These are phyloP conservation scores for Dromococcyx pavoninus DNA, from an alignment of 2,797 vertebrate genomes.

Conservation along the genomic window DNA sequence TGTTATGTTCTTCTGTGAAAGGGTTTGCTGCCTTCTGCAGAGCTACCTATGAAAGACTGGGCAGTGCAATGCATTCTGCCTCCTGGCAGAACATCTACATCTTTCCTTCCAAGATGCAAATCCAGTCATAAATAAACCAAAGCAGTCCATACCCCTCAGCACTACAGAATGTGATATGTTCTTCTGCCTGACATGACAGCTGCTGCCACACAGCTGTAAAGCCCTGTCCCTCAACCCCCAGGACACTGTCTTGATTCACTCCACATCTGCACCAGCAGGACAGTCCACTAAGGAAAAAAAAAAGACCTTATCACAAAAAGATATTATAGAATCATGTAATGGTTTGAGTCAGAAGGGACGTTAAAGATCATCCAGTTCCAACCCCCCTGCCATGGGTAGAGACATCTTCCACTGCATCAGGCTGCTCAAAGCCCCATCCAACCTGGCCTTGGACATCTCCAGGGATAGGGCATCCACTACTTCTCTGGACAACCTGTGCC, in stretches of 20 bases:
- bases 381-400: no score
- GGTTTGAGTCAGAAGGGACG: no score
- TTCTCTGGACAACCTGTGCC: no score
- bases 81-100: background rate
- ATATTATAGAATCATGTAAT: no score
- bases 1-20: background rate
- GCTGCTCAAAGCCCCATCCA: no score
- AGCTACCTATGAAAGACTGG: background rate
- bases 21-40: background rate
- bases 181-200: background rate
- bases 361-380: no score
- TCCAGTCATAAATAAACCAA: background rate
- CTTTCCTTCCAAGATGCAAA: background rate
- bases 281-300: background rate
- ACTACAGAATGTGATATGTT: no score
- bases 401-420: no score
- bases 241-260: background rate
- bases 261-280: background rate
- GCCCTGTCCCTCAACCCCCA: background rate
- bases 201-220: background rate
- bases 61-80: background rate
- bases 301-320: background rate
- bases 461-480: no score
- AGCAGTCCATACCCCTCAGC: background rate
- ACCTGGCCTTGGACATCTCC: no score